Conservation (phyloP, 23 tunicate genomes). For the Phallusia fumigata region DNA sequence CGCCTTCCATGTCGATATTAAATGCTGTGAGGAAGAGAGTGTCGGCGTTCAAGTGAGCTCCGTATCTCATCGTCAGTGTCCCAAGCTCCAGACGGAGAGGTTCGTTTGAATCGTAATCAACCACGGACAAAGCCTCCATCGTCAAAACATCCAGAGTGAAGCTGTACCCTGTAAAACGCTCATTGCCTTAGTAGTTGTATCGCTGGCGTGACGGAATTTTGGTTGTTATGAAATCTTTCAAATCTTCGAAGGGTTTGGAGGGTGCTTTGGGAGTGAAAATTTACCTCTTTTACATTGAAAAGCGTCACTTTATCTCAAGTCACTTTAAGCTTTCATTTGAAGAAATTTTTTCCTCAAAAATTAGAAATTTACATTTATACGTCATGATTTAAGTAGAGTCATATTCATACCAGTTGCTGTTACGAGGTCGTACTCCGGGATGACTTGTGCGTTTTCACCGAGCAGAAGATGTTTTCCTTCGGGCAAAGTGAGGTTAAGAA, state of each 20-base stretch:
- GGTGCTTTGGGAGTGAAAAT: too few relatives aligned
- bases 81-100: constrained; percentile 10
- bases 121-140: constrained; percentile 15
- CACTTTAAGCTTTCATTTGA: too few relatives aligned
- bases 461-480: constrained; percentile 2
- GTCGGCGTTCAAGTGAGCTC: background rate
- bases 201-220: too few relatives aligned
- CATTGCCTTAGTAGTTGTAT: too few relatives aligned
- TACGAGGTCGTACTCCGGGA: constrained; percentile 12
- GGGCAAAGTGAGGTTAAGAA: constrained; percentile 24
- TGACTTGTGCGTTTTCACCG: background rate
- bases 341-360: too few relatives aligned
- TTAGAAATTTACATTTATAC: background rate
- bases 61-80: constrained; percentile 12
- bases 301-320: too few relatives aligned
- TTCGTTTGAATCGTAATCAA: constrained; percentile 9
- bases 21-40: background rate
- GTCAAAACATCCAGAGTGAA: constrained; percentile 22
- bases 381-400: background rate
- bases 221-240: too few relatives aligned
- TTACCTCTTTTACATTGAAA: too few relatives aligned
- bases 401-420: constrained; percentile 12
- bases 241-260: too few relatives aligned
- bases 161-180: constrained; percentile 5
- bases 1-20: constrained; percentile 29